These are phyloP conservation scores for Atrichornis clamosus DNA, from an alignment of 2,113 vertebrate species.

Conservation along the genomic window DNA sequence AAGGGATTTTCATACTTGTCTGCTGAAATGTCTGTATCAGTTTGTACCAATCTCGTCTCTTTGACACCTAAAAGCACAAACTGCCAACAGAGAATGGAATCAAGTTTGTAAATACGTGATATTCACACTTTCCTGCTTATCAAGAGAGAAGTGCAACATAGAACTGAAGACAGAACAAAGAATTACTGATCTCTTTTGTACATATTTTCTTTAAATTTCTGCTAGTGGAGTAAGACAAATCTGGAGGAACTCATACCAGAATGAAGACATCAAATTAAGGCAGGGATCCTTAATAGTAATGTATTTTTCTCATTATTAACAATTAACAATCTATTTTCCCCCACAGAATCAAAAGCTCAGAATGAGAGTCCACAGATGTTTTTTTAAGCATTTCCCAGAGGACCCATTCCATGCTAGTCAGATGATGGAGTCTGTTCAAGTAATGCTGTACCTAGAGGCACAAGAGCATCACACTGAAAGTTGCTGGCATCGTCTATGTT, in stretches of 20 bases:
- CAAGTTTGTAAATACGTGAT: background rate
- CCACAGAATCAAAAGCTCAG: background rate
- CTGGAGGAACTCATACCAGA: background rate
- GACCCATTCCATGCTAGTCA: background rate
- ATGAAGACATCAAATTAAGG: background rate
- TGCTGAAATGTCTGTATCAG: fast-evolving
- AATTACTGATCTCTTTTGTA: background rate
- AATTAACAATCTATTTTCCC: background rate
- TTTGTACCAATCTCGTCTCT: background rate
- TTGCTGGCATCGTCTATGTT: background rate
- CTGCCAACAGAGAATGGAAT: background rate
- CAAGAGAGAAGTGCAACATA: background rate
- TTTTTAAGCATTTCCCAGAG: background rate
- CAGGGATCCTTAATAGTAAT: background rate
- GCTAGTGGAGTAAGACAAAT: background rate
- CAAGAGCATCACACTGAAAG: background rate
- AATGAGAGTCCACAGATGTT: background rate
- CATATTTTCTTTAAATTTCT: background rate
- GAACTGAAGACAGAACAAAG: background rate
- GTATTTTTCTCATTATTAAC: background rate
- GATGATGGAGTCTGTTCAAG: background rate
- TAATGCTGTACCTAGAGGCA: background rate
- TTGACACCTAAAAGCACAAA: background rate
- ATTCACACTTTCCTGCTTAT: background rate
- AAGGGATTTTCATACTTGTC: background rate